These are phyloP conservation scores for Anguilla marmorata DNA, from an alignment of 2,797 vertebrate species.

Conservation along the genomic window DNA sequence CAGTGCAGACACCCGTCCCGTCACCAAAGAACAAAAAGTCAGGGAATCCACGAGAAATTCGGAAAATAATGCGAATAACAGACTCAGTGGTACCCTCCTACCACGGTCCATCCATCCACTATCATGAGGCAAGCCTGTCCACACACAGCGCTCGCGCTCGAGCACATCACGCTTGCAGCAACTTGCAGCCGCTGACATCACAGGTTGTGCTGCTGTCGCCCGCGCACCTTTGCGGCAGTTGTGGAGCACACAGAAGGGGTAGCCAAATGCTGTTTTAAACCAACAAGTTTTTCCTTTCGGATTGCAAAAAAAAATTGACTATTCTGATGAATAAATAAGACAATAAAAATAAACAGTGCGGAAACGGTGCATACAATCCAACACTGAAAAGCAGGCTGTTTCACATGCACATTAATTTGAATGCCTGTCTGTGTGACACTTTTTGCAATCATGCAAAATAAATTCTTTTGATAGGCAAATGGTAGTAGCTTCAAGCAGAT, in stretches of 20 bases:
- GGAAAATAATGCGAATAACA: neutral
- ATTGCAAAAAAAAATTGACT: neutral
- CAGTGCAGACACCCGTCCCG: neutral
- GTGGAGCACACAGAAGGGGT: neutral
- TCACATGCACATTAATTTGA: neutral
- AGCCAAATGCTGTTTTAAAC: neutral
- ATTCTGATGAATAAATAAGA: neutral
- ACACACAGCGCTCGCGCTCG: constrained; percentile 11
- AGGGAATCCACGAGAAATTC: neutral
- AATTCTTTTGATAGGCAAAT: neutral
- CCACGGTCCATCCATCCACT: constrained; percentile 12
- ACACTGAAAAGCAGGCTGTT: neutral
- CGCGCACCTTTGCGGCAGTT: constrained; percentile 12
- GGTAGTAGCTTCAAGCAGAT: too few species aligned
- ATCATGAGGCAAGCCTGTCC: constrained; percentile 12
- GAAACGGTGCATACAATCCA: neutral
- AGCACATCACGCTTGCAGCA: constrained; percentile 18
- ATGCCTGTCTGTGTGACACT: neutral
- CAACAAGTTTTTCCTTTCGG: neutral
- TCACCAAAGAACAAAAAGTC: neutral
- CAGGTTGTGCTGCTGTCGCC: constrained; percentile 6
- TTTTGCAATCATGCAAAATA: neutral
- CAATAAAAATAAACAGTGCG: neutral
- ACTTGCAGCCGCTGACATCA: constrained; percentile 20
- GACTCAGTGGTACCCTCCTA: constrained; percentile 8